These are phyloP conservation scores for Leptothorax acervorum DNA, from an alignment of 2,888 invertebrate species.

Conservation along the genomic window DNA sequence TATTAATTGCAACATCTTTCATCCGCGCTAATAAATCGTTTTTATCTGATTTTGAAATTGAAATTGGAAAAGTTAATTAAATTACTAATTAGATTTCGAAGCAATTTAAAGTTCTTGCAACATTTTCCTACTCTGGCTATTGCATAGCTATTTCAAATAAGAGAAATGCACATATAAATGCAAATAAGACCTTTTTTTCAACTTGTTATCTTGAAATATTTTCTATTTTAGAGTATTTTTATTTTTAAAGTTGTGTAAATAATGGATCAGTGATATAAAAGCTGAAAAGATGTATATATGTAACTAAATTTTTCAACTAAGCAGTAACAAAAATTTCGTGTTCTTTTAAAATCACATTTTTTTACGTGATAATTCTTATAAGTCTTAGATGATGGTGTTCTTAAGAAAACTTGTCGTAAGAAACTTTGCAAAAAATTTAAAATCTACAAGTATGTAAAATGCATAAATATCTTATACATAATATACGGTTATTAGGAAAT, in stretches of 20 bases:
- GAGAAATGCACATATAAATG: conserved; percentile 62
- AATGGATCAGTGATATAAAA: background rate
- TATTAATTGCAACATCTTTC: background rate
- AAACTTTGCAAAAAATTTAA: conserved; percentile 35
- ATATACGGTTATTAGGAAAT: background rate
- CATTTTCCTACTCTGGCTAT: background rate
- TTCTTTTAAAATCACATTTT: conserved; percentile 1
- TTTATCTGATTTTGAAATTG: conserved; percentile 22
- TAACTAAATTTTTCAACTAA: conserved; percentile 16
- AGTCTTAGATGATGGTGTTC: background rate
- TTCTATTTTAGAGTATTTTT: conserved; percentile 12
- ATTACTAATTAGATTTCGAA: conserved; percentile 1
- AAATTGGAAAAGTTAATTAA: conserved; percentile 19
- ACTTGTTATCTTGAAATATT: conserved; percentile 28
- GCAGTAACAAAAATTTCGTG: conserved; percentile 42
- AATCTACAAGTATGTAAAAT: conserved; percentile 30
- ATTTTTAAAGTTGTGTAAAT: conserved; percentile 27
- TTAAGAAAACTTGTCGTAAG: background rate
- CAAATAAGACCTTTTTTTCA: background rate
- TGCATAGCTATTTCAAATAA: conserved; percentile 6
- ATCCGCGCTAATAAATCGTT: background rate
- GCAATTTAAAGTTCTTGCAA: conserved; percentile 8
- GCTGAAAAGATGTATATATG: background rate
- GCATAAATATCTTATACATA: conserved; percentile 16
- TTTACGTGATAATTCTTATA: conserved; percentile 7